Evolutionary conservation across 2,888 invertebrate species (phyloP).

Genomic region (Brachypterus glaber): DNA sequence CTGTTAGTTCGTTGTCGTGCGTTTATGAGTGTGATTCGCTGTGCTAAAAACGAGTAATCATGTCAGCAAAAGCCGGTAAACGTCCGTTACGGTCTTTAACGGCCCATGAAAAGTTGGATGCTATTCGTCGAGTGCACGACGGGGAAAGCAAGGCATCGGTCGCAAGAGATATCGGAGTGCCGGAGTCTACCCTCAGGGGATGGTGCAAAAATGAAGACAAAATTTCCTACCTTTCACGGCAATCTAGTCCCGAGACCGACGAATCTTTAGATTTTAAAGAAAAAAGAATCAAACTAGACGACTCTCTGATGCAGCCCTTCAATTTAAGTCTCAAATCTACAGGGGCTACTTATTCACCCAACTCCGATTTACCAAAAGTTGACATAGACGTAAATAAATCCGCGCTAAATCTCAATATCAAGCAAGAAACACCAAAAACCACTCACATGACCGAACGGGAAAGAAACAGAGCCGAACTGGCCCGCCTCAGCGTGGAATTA

Average conservation of each 20-base stretch:
- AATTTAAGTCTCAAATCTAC: conserved; percentile 30
- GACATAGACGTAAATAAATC: background rate
- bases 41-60: conserved; percentile 27
- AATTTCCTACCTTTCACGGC: conserved; percentile 57
- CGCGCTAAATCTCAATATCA: conserved; percentile 11
- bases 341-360: conserved; percentile 18
- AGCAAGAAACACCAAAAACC: conserved; percentile 16
- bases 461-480: conserved; percentile 42
- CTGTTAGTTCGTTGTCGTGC: background rate
- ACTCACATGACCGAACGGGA: conserved; percentile 29
- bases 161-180: conserved; percentile 75
- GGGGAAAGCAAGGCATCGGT: conserved; percentile 81
- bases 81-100: conserved; percentile 70
- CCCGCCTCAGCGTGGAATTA: conserved; percentile 40
- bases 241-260: conserved; percentile 62
- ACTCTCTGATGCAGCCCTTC: conserved; percentile 29
- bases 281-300: conserved; percentile 28
- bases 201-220: conserved; percentile 85
- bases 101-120: conserved; percentile 69
- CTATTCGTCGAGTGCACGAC: conserved; percentile 72
- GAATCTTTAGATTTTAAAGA: conserved; percentile 43
- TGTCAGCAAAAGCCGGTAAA: conserved; percentile 62
- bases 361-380: conserved; percentile 8
- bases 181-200: conserved; percentile 75
- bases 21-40: background rate